Percentiles rank a stretch among this genome's conserved stretches.
phyloP scores from a whole-genome alignment of 2,888 invertebrate genomes.

The Monochamus alternatus region DNA sequence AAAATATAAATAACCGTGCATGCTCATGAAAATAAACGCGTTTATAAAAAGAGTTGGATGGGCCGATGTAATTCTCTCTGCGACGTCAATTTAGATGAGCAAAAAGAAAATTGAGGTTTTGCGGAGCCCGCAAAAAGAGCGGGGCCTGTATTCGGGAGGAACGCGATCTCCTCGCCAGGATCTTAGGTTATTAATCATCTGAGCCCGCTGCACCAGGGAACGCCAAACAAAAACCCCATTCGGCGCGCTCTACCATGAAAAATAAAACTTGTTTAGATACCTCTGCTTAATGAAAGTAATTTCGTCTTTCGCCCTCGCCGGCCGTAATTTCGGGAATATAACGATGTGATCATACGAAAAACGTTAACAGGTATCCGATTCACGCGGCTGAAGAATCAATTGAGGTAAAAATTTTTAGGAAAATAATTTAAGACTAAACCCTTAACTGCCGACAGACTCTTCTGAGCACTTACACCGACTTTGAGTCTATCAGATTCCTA shows the following conservation, averaged over 20 bases:
- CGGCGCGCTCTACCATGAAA: slow-evolving; percentile 12
- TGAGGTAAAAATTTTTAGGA: background rate
- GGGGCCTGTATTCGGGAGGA: slow-evolving; percentile 26
- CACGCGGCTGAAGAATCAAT: background rate
- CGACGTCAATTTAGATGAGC: slow-evolving; percentile 60
- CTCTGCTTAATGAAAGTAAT: slow-evolving; percentile 31
- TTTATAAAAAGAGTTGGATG: slow-evolving; percentile 55
- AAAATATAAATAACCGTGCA: slow-evolving; percentile 41
- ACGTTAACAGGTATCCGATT: background rate
- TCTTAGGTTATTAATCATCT: slow-evolving; percentile 37
- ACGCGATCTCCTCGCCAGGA: slow-evolving; percentile 31
- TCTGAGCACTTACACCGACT: background rate
- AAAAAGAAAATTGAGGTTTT: slow-evolving; percentile 61
- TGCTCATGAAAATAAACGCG: slow-evolving; percentile 59
- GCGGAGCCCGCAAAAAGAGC: slow-evolving; percentile 26
- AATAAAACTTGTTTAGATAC: slow-evolving; percentile 30
- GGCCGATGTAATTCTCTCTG: slow-evolving; percentile 58
- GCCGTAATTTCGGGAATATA: slow-evolving; percentile 1
- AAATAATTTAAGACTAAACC: background rate
- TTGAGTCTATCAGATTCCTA: background rate
- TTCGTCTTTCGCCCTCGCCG: slow-evolving; percentile 14
- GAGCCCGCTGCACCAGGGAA: slow-evolving; percentile 22
- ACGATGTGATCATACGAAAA: slow-evolving; percentile 18
- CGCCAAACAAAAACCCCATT: slow-evolving; percentile 32
- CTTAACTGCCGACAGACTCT: background rate